phyloP scores from a whole-genome alignment of 2,888 invertebrate species.

The Metallyticus violacea region DNA sequence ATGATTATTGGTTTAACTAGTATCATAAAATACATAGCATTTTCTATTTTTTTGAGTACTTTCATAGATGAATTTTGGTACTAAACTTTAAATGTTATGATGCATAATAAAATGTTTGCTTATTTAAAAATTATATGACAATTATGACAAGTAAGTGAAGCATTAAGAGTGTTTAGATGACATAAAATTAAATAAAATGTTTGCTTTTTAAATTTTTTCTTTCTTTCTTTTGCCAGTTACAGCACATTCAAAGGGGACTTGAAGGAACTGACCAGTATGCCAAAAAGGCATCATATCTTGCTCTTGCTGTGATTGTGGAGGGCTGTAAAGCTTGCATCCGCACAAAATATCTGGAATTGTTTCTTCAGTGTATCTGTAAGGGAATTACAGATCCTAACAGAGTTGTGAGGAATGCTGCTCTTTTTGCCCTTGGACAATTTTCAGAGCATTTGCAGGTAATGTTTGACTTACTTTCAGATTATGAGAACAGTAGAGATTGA shows the following conservation, averaged over 20 bases:
- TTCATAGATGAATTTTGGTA: too few relatives aligned
- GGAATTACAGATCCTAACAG: slow-evolving; percentile 64
- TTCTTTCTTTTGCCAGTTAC: slow-evolving; percentile 44
- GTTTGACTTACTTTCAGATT: not conserved
- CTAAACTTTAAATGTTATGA: too few relatives aligned
- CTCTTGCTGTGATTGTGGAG: slow-evolving; percentile 73
- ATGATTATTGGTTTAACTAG: too few relatives aligned
- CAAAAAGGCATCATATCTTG: slow-evolving; percentile 69
- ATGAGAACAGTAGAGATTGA: too few relatives aligned
- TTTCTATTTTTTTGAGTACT: too few relatives aligned
- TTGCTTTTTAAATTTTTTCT: too few relatives aligned
- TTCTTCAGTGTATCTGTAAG: slow-evolving; percentile 65
- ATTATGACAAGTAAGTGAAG: too few relatives aligned
- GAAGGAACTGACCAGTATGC: slow-evolving; percentile 58
- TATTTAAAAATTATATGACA: too few relatives aligned
- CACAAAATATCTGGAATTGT: slow-evolving; percentile 64
- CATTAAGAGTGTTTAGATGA: too few relatives aligned
- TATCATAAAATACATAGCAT: too few relatives aligned
- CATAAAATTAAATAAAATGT: too few relatives aligned
- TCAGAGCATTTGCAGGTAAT: slow-evolving; percentile 69
- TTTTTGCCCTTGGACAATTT: slow-evolving; percentile 78
- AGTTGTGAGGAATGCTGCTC: slow-evolving; percentile 69
- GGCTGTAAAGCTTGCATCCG: slow-evolving; percentile 75
- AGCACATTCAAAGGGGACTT: slow-evolving; percentile 62
- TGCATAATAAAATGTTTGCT: too few relatives aligned